phyloP scores from a whole-genome alignment of 2,113 vertebrate genomes.

The Athene cunicularia region DNA sequence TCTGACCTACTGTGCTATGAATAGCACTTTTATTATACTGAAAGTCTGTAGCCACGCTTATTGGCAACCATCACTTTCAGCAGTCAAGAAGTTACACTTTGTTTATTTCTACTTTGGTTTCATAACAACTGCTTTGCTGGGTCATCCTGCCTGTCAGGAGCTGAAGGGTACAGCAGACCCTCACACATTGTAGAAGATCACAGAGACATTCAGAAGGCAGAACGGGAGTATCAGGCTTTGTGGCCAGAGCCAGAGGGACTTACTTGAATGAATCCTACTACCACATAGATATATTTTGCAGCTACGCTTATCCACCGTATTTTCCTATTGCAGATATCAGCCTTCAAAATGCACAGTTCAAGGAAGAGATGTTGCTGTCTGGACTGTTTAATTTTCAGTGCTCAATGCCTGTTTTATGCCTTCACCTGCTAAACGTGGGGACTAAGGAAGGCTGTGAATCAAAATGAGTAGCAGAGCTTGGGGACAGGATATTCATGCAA shows the following conservation, averaged over 20 bases:
- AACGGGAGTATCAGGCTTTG: not conserved
- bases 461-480: not conserved
- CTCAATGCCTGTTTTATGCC: not conserved
- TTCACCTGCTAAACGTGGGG: not conserved
- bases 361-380: not conserved
- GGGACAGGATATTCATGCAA: not conserved
- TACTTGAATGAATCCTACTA: not conserved
- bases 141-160: not conserved
- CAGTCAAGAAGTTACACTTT: not conserved
- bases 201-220: not conserved
- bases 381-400: not conserved
- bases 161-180: not conserved
- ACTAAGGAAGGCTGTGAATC: not conserved
- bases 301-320: not conserved
- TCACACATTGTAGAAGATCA: not conserved
- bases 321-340: not conserved
- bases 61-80: fast-evolving
- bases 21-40: not conserved
- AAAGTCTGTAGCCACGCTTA: not conserved
- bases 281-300: not conserved
- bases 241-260: not conserved
- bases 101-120: not conserved
- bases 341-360: not conserved
- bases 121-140: not conserved
- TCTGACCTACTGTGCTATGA: not conserved